Conservation (phyloP, 1,140 invertebrate species). For the Pteromalus puparum region DNA sequence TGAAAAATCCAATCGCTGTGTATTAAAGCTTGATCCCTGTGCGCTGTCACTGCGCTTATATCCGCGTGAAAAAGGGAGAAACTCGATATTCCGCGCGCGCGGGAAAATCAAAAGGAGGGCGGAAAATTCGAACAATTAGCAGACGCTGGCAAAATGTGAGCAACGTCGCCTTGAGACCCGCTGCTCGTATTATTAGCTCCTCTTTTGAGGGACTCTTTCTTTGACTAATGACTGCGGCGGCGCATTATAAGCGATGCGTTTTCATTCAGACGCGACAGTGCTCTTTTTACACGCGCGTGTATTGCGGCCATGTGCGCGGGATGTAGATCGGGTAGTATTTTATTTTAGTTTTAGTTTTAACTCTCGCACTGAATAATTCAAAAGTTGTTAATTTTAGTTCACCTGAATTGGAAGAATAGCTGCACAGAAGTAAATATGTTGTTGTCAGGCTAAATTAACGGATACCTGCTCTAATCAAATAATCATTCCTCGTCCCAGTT, state of each 20-base stretch:
- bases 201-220: not conserved
- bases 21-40: not conserved
- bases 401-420: too few species aligned
- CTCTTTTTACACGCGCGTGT: too few species aligned
- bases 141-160: not conserved
- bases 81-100: not conserved
- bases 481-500: too few species aligned
- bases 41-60: not conserved
- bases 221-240: constrained; percentile 27
- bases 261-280: constrained; percentile 21
- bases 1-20: not conserved
- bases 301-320: not conserved
- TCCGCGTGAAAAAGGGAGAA: not conserved
- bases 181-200: constrained; percentile 31
- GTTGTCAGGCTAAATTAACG: too few species aligned
- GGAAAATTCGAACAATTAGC: not conserved
- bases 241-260: not conserved
- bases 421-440: too few species aligned
- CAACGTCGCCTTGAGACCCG: not conserved
- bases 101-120: not conserved
- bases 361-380: too few species aligned
- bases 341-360: too few species aligned
- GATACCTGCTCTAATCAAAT: too few species aligned
- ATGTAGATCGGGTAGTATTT: too few species aligned
- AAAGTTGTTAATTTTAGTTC: too few species aligned